phyloP scores from a whole-genome alignment of 1,140 invertebrate genomes.

The Zaprionus nigranus region DNA sequence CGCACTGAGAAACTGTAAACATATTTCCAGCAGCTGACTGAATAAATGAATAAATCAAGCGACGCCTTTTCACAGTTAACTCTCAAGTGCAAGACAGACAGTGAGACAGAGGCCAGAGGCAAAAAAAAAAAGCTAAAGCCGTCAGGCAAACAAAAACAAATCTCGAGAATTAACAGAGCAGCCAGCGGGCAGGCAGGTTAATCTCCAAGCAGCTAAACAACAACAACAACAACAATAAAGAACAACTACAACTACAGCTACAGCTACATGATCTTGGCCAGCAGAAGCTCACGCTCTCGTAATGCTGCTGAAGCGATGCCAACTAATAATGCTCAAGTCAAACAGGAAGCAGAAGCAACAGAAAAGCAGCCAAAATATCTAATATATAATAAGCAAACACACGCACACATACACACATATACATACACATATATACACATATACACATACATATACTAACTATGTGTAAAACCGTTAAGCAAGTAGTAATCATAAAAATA shows the following conservation, averaged over 20 bases:
- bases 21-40: slow-evolving; percentile 53
- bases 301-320: slow-evolving; percentile 16
- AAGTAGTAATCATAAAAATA: slow-evolving; percentile 78
- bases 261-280: slow-evolving; percentile 59
- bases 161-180: slow-evolving; percentile 62
- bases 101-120: slow-evolving; percentile 21
- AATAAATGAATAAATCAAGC: slow-evolving; percentile 75
- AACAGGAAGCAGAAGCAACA: slow-evolving; percentile 64
- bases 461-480: slow-evolving; percentile 60
- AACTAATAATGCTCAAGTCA: slow-evolving; percentile 51
- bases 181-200: slow-evolving; percentile 18
- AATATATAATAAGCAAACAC: slow-evolving; percentile 24
- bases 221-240: slow-evolving; percentile 16
- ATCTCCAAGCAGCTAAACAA: slow-evolving; percentile 42
- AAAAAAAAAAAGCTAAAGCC: slow-evolving; percentile 20
- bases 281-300: slow-evolving; percentile 51
- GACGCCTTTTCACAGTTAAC: slow-evolving; percentile 72
- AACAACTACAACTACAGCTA: slow-evolving; percentile 16
- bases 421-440: slow-evolving; percentile 18
- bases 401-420: slow-evolving; percentile 18
- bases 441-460: slow-evolving; percentile 25
- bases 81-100: slow-evolving; percentile 22
- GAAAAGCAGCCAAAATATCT: slow-evolving; percentile 57
- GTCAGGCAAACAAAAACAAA: slow-evolving; percentile 46
- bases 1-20: slow-evolving; percentile 17